Percentiles rank a stretch among this genome's conserved stretches.
phyloP scores from a whole-genome alignment of 23 tunicate genomes.

The Phallusia fumigata region DNA sequence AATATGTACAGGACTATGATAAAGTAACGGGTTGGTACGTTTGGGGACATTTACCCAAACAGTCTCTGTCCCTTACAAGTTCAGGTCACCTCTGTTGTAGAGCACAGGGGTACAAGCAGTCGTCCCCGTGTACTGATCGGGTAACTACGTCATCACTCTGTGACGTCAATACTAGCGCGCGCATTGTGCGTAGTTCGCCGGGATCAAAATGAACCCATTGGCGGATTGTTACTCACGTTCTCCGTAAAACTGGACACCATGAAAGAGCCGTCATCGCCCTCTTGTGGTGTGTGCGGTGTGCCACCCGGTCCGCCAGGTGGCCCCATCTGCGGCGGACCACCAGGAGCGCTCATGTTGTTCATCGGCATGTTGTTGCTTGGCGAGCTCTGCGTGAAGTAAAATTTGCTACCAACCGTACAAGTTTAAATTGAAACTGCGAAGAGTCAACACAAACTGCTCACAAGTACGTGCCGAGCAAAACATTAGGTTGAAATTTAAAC shows the following conservation, averaged over 20 bases:
- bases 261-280: slow-evolving; percentile 76
- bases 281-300: slow-evolving; percentile 88
- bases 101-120: no score
- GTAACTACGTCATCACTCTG: background rate
- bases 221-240: slow-evolving; percentile 64
- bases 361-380: slow-evolving; percentile 68
- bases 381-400: slow-evolving; percentile 43
- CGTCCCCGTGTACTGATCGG: no score
- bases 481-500: no score
- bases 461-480: no score
- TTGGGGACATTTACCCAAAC: no score
- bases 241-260: slow-evolving; percentile 51
- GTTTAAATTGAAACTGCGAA: background rate
- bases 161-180: slow-evolving; percentile 8
- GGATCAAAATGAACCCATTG: slow-evolving; percentile 55
- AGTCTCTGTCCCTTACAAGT: no score
- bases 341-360: slow-evolving; percentile 43
- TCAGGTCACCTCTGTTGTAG: no score
- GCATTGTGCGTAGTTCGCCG: background rate
- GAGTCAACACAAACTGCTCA: no score
- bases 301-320: slow-evolving; percentile 86
- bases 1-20: no score
- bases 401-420: background rate
- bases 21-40: no score
- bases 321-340: slow-evolving; percentile 48